Evolutionary conservation across 2,797 vertebrate genomes (phyloP), one percentile per base, ranked within the genome.

Genomic region (Spea hammondii): DNA sequence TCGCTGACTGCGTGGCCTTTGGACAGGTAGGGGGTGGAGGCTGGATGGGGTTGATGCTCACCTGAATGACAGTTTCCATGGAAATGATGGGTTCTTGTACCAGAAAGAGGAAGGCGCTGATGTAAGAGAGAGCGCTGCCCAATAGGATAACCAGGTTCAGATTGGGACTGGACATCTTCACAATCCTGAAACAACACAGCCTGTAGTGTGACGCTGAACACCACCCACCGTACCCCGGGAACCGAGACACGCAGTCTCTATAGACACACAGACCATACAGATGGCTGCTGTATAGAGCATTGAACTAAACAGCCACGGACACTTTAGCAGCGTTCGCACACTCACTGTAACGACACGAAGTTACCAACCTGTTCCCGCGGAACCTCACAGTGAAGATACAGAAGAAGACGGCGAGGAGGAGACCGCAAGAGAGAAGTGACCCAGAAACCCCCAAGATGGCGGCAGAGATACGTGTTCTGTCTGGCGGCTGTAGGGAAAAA

Each of bases 81-180:
- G 88, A 89, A 78, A 86, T 85, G 57, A 84, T 87, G 0, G 86
- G 86, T 66, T 93, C 93, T 46, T 93, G 93, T 50, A 95, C 53
- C 60, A 95, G 94, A 82, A 98, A 98, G 71, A 99, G 91, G 88
- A 96, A 98, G 70, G 94, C 95, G 0, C 96, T 98, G 78, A 87
- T 86, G 83, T 99, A 99, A 60, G 94, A 93, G 85, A 99, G 90
- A 80, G 94, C 85, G 51, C 97, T 99, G 85, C 98, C 97, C 77
- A 95, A 84, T 79, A 99, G 90, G 65, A 94, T 98, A 86, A 98
- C 90, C 9, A 97, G 75, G 49, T 98, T 99, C 87, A 99, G 93
- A 84, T 99, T 99, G 83, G 98, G 97, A 84, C 98, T 99, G 87
- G 97, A 98, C 98, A 99, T 99, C 94, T 98, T 99, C 88, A 99